Evolutionary conservation across 2,113 vertebrate genomes (phyloP).

Genomic region (Sapajus apella): DNA sequence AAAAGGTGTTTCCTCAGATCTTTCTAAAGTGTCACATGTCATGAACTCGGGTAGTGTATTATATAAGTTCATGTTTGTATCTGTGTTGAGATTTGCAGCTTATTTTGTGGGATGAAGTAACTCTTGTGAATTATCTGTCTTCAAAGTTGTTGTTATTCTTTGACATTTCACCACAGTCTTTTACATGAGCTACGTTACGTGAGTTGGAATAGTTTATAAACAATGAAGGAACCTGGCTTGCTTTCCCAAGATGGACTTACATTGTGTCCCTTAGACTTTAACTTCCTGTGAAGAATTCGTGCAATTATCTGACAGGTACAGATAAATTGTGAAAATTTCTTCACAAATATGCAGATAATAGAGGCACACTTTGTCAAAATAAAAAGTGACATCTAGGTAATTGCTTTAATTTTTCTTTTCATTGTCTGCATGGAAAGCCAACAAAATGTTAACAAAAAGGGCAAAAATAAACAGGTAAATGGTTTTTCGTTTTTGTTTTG

Average conservation of each 20-base stretch:
- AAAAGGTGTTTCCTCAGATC: not conserved
- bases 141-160: not conserved
- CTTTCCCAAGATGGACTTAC: not conserved
- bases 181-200: not conserved
- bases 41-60: not conserved
- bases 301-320: not conserved
- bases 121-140: not conserved
- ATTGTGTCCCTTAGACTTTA: rapidly evolving
- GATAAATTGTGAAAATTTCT: not conserved
- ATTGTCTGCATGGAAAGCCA: not conserved
- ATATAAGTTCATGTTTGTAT: not conserved
- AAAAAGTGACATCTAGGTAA: not conserved
- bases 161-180: not conserved
- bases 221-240: not conserved
- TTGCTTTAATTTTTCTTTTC: not conserved
- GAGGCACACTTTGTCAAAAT: not conserved
- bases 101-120: not conserved
- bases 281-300: not conserved
- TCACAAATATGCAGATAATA: not conserved
- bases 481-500: too few relatives aligned
- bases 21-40: not conserved
- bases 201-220: not conserved
- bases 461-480: not conserved
- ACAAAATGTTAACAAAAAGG: not conserved
- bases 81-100: not conserved